phyloP scores from a whole-genome alignment of 2,888 invertebrate genomes.

The Trilocha varians region DNA sequence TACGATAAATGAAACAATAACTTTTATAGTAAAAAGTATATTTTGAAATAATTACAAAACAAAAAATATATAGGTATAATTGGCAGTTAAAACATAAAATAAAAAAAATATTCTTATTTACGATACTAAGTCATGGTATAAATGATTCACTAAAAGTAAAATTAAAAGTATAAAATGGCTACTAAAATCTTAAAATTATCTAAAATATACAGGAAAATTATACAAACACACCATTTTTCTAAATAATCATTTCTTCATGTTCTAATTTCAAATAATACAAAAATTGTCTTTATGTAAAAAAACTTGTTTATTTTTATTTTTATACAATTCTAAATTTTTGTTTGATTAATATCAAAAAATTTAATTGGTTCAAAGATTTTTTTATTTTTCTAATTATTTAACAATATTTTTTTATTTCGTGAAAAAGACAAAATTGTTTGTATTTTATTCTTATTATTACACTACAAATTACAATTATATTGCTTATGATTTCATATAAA shows the following conservation, averaged over 20 bases:
- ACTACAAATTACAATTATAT: constrained; percentile 4
- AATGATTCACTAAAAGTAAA: constrained; percentile 1
- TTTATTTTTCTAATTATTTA: too few relatives aligned
- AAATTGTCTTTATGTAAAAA: background rate
- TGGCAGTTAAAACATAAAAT: constrained; percentile 36
- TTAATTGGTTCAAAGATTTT: too few relatives aligned
- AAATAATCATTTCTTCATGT: background rate
- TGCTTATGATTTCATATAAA: constrained; percentile 7
- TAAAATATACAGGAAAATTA: background rate
- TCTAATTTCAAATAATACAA: background rate
- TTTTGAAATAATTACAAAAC: constrained; percentile 14
- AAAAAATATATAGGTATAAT: constrained; percentile 36
- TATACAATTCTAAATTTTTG: too few relatives aligned
- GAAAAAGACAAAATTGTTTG: background rate
- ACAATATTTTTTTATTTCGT: background rate
- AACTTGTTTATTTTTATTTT: too few relatives aligned
- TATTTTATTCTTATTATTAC: background rate
- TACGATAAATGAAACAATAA: background rate
- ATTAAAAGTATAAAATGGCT: constrained; percentile 1
- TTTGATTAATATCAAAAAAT: too few relatives aligned
- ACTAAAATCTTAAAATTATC: constrained; percentile 1
- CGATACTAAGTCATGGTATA: constrained; percentile 8
- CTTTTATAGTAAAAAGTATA: constrained; percentile 14
- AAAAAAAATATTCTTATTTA: constrained; percentile 18
- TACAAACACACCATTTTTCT: background rate